phyloP scores from a whole-genome alignment of 2,113 vertebrate genomes.

The Panurus biarmicus region DNA sequence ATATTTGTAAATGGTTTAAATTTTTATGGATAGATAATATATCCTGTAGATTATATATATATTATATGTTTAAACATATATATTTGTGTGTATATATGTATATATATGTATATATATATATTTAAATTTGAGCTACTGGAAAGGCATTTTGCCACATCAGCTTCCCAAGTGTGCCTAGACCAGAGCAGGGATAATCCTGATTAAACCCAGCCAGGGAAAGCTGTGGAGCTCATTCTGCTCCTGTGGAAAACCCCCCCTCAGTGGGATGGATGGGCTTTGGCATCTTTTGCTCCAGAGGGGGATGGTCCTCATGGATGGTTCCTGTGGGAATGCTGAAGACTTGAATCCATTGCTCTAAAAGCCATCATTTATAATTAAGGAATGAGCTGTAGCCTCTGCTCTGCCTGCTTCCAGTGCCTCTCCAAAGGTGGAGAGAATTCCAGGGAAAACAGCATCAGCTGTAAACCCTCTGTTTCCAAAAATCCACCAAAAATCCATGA shows the following conservation, averaged over 20 bases:
- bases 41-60: not conserved
- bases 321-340: not conserved
- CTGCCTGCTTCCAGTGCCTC: not conserved
- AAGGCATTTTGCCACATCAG: not conserved
- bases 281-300: not conserved
- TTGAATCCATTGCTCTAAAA: not conserved
- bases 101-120: too few relatives aligned
- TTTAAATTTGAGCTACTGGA: not conserved
- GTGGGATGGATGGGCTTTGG: not conserved
- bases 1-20: too few relatives aligned
- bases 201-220: not conserved
- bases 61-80: too few relatives aligned
- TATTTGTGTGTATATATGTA: too few relatives aligned
- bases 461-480: not conserved
- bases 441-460: not conserved
- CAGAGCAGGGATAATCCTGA: not conserved
- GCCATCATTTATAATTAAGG: not conserved
- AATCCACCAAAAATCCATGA: not conserved
- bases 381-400: not conserved
- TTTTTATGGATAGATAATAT: too few relatives aligned
- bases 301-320: not conserved
- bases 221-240: not conserved
- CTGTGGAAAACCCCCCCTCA: not conserved
- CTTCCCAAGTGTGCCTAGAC: not conserved
- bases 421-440: not conserved